phyloP scores from a whole-genome alignment of 2,797 vertebrate species.

The Siniperca obscura region DNA sequence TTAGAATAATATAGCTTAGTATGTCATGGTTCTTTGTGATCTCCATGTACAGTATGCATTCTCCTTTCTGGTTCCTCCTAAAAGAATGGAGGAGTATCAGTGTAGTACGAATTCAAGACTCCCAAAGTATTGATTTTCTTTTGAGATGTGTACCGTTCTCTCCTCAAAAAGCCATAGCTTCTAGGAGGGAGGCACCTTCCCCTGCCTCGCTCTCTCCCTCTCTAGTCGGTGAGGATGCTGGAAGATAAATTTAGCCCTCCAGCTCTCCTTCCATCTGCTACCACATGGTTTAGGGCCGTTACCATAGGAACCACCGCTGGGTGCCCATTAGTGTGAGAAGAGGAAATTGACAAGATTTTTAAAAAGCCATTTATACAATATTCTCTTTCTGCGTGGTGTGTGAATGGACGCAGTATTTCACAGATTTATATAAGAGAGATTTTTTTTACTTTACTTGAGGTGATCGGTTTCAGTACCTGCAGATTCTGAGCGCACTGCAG shows the following conservation, averaged over 20 bases:
- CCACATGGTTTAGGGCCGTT: slow-evolving; percentile 89
- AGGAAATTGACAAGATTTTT: slow-evolving; percentile 81
- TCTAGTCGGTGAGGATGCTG: slow-evolving; percentile 84
- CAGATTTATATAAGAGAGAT: slow-evolving; percentile 17
- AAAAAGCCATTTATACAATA: slow-evolving; percentile 78
- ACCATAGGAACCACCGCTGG: slow-evolving; percentile 88
- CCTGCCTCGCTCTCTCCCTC: slow-evolving; percentile 65
- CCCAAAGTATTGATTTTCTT: slow-evolving; percentile 71
- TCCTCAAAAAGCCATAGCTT: slow-evolving; percentile 67
- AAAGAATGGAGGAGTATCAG: slow-evolving; percentile 43
- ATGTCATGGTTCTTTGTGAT: slow-evolving; percentile 36
- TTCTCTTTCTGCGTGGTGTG: slow-evolving; percentile 49
- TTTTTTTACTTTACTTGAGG: slow-evolving; percentile 12
- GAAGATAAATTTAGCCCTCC: slow-evolving; percentile 89
- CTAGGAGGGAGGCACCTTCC: slow-evolving; percentile 74
- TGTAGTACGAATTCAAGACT: slow-evolving; percentile 57
- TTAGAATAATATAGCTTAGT: background rate
- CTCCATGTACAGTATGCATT: slow-evolving; percentile 4
- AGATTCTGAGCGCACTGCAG: slow-evolving; percentile 26
- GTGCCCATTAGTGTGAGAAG: slow-evolving; percentile 83
- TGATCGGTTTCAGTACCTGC: slow-evolving; percentile 2
- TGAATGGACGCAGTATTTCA: slow-evolving; percentile 46
- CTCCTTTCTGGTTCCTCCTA: slow-evolving; percentile 19
- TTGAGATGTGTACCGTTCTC: slow-evolving; percentile 56
- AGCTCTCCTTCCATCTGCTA: slow-evolving; percentile 89